These are phyloP conservation scores for Bradynema listronoti DNA, from an alignment of 1,140 invertebrate species.

Conservation along the genomic window DNA sequence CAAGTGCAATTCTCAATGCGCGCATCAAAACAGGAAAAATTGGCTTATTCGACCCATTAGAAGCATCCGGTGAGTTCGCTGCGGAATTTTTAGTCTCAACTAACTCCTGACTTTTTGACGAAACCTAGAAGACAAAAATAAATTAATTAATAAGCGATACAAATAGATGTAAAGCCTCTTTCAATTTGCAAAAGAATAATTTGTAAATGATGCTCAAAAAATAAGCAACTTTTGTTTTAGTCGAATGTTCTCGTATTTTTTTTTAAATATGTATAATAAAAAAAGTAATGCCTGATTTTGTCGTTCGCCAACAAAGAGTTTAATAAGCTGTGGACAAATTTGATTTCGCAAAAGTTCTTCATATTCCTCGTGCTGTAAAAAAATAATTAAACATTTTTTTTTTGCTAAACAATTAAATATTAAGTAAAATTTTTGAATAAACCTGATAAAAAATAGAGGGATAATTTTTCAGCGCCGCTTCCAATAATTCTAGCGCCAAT, in stretches of 20 bases:
- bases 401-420: not conserved
- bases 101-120: no score
- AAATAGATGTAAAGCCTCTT: no score
- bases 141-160: no score
- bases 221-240: constrained; percentile 5
- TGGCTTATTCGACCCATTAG: constrained; percentile 64
- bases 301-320: constrained; percentile 91
- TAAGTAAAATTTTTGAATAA: constrained; percentile 21
- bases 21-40: constrained; percentile 94
- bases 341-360: constrained; percentile 86
- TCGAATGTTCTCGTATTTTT: no score
- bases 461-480: constrained; percentile 83
- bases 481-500: constrained; percentile 86
- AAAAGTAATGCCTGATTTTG: constrained; percentile 58
- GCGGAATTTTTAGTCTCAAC: no score
- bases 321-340: constrained; percentile 92
- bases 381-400: not conserved
- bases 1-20: constrained; percentile 79
- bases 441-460: constrained; percentile 85
- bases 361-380: constrained; percentile 74
- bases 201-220: no score
- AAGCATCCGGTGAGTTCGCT: not conserved
- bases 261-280: no score
- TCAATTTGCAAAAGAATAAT: no score
- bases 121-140: no score